phyloP scores from a whole-genome alignment of 2,113 vertebrate species.

The Peromyscus californicus region DNA sequence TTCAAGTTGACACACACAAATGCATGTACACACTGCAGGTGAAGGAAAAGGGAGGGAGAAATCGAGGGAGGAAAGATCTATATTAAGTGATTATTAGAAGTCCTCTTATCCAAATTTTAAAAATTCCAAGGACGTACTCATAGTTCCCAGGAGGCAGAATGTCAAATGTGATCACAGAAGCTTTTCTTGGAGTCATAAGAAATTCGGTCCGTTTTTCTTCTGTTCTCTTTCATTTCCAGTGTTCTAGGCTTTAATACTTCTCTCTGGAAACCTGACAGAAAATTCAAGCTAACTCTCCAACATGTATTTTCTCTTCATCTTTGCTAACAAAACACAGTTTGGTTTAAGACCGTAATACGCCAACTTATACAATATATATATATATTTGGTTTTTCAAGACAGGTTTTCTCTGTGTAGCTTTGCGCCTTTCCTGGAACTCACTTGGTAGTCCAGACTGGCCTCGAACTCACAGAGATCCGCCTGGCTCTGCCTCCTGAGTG shows the following conservation, averaged over 20 bases:
- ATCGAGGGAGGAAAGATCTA: background rate
- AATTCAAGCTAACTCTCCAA: background rate
- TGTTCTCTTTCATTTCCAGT: background rate
- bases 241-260: background rate
- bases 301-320: background rate
- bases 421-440: too few relatives aligned
- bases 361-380: background rate
- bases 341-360: background rate
- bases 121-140: background rate
- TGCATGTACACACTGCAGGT: background rate
- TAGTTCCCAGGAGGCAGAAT: background rate
- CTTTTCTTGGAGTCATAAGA: background rate
- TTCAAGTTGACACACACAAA: background rate
- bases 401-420: too few relatives aligned
- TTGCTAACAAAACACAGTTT: background rate
- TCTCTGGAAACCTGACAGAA: background rate
- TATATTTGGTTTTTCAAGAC: too few relatives aligned
- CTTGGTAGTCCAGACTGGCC: too few relatives aligned
- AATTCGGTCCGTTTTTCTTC: background rate
- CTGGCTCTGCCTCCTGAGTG: too few relatives aligned
- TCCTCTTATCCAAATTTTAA: background rate
- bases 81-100: background rate
- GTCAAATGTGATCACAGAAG: background rate
- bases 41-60: background rate
- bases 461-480: too few relatives aligned